Conservation (phyloP, 2,888 invertebrate genomes). For the Aromia moschata region DNA sequence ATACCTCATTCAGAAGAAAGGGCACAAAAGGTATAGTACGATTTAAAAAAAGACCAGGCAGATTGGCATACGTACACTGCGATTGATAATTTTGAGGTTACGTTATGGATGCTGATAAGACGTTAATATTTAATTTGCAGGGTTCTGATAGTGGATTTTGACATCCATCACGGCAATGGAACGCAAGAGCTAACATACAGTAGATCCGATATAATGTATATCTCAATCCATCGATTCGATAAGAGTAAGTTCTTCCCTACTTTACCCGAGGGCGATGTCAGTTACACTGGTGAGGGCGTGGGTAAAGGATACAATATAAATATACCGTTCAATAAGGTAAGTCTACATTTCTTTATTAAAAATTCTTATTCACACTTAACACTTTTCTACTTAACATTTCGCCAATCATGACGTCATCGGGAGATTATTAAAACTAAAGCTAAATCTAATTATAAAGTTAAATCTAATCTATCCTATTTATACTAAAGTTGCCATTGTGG, state of each 20-base stretch:
- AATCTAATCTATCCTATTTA: no score
- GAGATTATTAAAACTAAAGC: no score
- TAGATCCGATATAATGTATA: slow-evolving; percentile 82
- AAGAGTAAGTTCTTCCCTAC: slow-evolving; percentile 88
- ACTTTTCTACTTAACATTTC: no score
- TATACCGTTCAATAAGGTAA: slow-evolving; percentile 88
- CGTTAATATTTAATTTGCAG: no score
- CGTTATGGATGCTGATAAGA: no score
- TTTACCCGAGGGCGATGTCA: slow-evolving; percentile 73
- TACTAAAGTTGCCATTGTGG: no score
- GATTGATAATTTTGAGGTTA: no score
- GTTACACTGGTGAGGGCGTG: slow-evolving; percentile 71
- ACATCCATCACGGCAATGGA: slow-evolving; percentile 96
- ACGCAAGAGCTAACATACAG: slow-evolving; percentile 84
- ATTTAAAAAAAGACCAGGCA: no score
- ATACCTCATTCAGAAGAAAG: slow-evolving; percentile 64
- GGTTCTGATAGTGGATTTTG: slow-evolving; percentile 89
- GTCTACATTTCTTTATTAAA: slow-evolving; percentile 14
- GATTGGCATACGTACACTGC: no score
- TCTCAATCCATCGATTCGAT: slow-evolving; percentile 93
- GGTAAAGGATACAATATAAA: slow-evolving; percentile 90
- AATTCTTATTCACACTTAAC: no score
- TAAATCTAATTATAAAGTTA: no score
- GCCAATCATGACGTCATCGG: no score
- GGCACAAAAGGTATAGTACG: slow-evolving; percentile 72